Evolutionary conservation across 2,797 vertebrate species (phyloP), one percentile per base, ranked within the genome.

Genomic region (Microctenopoma lineatum): DNA sequence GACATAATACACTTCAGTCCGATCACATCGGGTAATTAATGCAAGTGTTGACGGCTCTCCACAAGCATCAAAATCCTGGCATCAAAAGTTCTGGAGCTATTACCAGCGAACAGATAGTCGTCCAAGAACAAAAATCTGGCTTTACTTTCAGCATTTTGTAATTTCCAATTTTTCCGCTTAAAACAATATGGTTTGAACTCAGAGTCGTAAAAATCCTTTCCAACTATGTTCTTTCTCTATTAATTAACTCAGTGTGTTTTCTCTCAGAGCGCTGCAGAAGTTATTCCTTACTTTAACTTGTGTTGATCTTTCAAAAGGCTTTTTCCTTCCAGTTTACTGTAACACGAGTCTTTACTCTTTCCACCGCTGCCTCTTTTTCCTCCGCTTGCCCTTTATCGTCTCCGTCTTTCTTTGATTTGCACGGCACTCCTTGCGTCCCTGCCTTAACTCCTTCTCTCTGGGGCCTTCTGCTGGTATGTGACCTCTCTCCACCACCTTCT

Each of bases 101-200:
- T 77, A 79, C 56, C 62, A 76, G 79, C 12, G 61, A 76, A 39
- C 3, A 11, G 15, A 65, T 63, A 41, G 47, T 73, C 52, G 11
- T 73, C 84, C 85, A 86, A 81, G 81, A 84, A 84, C 80, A 85
- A 79, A 85, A 77, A 64, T 81, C 84, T 88, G 82, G 74, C 83
- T 78, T 85, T 66, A 55, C 68, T 83, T 85, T 71, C 62, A 64
- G 58, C 58, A 58, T 79, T 83, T 75, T 89, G 53, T 77, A 61
- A 79, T 88, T 82, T 80, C 67, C 71, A 74, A 70, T 68, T 84
- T 74, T 83, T 75, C 70, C 66, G 66, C 63, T 81, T 73, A 62
- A 74, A 84, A 62, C 66, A 84, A 65, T 87, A 75, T 79, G 72
- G 68, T 75, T 75, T 84, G 83, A 89, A 80, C 77, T 82, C 60